phyloP scores from a whole-genome alignment of 1,140 invertebrate genomes.

The Drosophila arawakana region DNA sequence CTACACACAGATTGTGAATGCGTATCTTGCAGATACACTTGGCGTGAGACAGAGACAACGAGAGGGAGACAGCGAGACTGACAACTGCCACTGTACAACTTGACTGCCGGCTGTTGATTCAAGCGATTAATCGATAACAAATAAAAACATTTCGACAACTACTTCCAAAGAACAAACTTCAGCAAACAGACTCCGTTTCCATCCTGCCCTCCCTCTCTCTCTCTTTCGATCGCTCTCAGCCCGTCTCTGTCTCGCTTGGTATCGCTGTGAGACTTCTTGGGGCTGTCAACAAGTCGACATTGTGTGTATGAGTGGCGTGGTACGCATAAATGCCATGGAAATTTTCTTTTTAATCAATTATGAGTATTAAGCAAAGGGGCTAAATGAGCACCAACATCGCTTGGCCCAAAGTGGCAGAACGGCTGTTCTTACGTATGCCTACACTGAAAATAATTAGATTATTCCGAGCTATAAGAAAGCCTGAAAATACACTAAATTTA shows the following conservation, averaged over 20 bases:
- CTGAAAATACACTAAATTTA: too few species aligned
- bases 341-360: slow-evolving; percentile 84
- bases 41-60: not conserved
- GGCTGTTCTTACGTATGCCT: slow-evolving; percentile 23
- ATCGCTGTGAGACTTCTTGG: slow-evolving; percentile 21
- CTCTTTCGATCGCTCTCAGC: slow-evolving; percentile 8
- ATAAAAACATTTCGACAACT: slow-evolving; percentile 84
- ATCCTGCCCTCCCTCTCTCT: not conserved
- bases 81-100: slow-evolving; percentile 60
- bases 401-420: slow-evolving; percentile 11
- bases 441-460: not conserved
- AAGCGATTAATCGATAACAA: slow-evolving; percentile 84
- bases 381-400: slow-evolving; percentile 32
- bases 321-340: slow-evolving; percentile 82
- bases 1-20: slow-evolving; percentile 26
- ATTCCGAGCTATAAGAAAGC: too few species aligned
- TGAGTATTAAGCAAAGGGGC: slow-evolving; percentile 77
- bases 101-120: slow-evolving; percentile 65
- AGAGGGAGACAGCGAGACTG: slow-evolving; percentile 6
- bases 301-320: slow-evolving; percentile 79
- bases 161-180: slow-evolving; percentile 69
- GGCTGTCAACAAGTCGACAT: slow-evolving; percentile 79
- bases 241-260: slow-evolving; percentile 15
- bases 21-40: slow-evolving; percentile 42
- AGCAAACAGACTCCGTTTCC: slow-evolving; percentile 12